phyloP scores from a whole-genome alignment of 2,113 vertebrate species.

The Pelodiscus sinensis region DNA sequence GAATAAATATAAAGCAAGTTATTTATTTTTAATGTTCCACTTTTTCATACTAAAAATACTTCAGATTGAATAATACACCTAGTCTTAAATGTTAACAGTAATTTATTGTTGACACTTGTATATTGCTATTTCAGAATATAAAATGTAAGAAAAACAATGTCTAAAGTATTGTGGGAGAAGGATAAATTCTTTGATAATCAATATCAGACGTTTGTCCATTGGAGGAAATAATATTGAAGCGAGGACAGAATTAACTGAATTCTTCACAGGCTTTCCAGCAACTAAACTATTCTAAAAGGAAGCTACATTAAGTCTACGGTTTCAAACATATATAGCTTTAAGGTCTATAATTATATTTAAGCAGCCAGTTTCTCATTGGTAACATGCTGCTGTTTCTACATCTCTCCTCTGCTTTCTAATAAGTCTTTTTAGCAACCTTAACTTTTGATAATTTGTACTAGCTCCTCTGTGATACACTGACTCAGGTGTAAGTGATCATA shows the following conservation, averaged over 20 bases:
- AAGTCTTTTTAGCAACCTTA: background rate
- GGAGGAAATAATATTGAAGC: background rate
- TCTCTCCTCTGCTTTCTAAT: background rate
- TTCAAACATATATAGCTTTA: background rate
- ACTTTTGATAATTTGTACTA: background rate
- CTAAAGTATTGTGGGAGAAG: background rate
- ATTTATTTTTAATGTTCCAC: background rate
- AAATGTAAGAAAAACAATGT: background rate
- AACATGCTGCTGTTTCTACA: background rate
- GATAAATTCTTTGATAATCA: background rate
- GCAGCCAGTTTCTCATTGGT: background rate
- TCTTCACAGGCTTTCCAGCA: background rate
- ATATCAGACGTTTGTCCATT: background rate
- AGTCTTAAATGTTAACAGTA: background rate
- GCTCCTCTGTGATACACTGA: background rate
- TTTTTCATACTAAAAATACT: constrained; percentile 2
- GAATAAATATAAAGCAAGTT: background rate
- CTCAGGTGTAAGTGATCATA: background rate
- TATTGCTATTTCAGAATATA: background rate
- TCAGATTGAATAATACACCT: background rate
- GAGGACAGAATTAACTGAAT: background rate
- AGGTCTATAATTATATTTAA: background rate
- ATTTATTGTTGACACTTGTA: background rate
- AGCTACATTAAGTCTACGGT: background rate
- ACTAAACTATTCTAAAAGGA: background rate